A percentile compares a stretch with the other conserved stretches of the same genome.
Conservation (phyloP, 2,888 invertebrate species). For the Marasmarcha lunaedactyla region DNA sequence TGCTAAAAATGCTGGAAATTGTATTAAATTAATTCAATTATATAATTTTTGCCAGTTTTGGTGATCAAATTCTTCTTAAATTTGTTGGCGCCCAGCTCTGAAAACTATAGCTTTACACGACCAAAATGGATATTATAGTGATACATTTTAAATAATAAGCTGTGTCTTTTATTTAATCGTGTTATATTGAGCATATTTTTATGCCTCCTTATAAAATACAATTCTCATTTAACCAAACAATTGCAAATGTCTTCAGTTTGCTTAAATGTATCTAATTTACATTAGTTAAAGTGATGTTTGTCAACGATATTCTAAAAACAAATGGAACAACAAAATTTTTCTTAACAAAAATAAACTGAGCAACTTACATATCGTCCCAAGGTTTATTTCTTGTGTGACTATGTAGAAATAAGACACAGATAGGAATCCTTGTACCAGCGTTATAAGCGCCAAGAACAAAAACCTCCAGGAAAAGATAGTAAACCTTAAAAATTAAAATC, state of each 20-base stretch:
- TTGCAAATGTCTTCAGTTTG: too few species aligned
- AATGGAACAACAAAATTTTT: neutral
- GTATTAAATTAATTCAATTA: neutral
- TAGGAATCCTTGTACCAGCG: neutral
- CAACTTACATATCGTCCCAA: neutral
- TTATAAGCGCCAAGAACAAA: neutral
- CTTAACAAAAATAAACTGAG: neutral
- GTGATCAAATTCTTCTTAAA: neutral
- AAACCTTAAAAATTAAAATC: neutral
- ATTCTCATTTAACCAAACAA: too few species aligned
- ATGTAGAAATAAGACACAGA: neutral
- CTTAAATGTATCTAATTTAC: too few species aligned
- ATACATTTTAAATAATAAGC: neutral
- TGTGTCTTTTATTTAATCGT: too few species aligned
- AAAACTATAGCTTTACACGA: neutral
- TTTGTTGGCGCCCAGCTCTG: neutral
- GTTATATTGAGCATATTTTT: too few species aligned
- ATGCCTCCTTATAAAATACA: too few species aligned
- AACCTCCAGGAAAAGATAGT: neutral
- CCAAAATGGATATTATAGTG: neutral
- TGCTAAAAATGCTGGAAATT: conserved; percentile 21
- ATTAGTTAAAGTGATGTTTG: too few species aligned
- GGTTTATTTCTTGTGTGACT: neutral
- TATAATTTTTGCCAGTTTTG: neutral
- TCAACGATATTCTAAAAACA: neutral